Conservation (phyloP, 2,888 invertebrate species). For the Mesoligia furuncula region DNA sequence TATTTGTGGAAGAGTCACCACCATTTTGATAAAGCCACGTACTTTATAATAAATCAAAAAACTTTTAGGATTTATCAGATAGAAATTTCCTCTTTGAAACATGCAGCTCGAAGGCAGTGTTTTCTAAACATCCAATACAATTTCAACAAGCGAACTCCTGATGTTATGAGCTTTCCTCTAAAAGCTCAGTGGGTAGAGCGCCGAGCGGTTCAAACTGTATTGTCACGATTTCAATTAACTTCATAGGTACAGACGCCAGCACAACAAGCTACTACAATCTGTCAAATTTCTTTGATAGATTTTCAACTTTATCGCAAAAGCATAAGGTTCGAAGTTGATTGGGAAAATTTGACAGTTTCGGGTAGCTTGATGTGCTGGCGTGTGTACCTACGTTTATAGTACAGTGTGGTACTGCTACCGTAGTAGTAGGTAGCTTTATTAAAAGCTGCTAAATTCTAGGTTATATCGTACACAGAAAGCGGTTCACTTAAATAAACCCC, state of each 20-base stretch:
- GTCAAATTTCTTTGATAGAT: no score
- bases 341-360: no score
- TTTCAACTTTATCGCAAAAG: no score
- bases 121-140: conserved; percentile 6
- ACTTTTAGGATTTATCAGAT: not conserved
- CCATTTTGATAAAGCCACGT: no score
- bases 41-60: not conserved
- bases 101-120: not conserved
- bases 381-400: no score
- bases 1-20: not conserved
- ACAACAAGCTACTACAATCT: no score
- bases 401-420: not conserved
- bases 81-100: not conserved
- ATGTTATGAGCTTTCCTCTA: conserved; percentile 16
- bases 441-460: conserved; percentile 2
- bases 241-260: no score
- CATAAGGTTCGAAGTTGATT: no score
- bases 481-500: not conserved
- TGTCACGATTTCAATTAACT: conserved; percentile 48
- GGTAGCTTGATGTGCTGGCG: no score
- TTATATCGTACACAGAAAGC: not conserved
- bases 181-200: conserved; percentile 2
- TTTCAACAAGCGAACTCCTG: not conserved
- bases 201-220: conserved; percentile 11
- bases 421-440: conserved; percentile 22